Evolutionary conservation across 1,140 invertebrate genomes (phyloP).

Genomic region (Gerris buenoi): DNA sequence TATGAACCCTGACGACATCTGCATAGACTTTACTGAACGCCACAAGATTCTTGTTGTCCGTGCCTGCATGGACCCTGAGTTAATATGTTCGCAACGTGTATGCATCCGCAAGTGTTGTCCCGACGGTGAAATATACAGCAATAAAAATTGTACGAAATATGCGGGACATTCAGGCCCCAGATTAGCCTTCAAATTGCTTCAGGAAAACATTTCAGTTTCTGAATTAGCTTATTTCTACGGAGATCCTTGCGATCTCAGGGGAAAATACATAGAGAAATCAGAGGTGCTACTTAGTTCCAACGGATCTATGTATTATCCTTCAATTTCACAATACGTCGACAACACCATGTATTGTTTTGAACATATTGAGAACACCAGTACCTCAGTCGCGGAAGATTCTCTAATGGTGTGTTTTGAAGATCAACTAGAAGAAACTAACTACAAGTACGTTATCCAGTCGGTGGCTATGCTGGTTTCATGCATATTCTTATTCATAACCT

Average conservation of each 20-base stretch:
- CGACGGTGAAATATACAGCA: conserved; percentile 10
- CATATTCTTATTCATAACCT: conserved; percentile 42
- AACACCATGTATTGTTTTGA: conserved; percentile 12
- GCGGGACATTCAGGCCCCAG: not conserved
- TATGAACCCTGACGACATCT: conserved; percentile 15
- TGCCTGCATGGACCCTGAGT: conserved; percentile 10
- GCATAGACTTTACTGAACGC: conserved; percentile 14
- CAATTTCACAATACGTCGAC: not conserved
- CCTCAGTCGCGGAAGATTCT: not conserved
- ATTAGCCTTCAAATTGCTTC: not conserved
- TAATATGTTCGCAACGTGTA: conserved; percentile 6
- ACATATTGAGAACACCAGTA: not conserved
- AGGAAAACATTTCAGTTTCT: not conserved
- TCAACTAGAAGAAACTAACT: not conserved
- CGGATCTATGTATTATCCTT: not conserved
- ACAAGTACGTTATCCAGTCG: conserved; percentile 12
- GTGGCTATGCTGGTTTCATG: conserved; percentile 34
- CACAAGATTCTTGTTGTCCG: conserved; percentile 13
- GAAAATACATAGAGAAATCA: not conserved
- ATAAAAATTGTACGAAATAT: not conserved
- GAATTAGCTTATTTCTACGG: not conserved
- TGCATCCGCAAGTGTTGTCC: conserved; percentile 17
- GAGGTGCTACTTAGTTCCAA: not conserved
- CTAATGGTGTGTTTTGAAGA: conserved; percentile 14
- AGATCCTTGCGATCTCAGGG: not conserved